Conservation (phyloP, 2,888 invertebrate species). For the Tanytarsus gracilentus region DNA sequence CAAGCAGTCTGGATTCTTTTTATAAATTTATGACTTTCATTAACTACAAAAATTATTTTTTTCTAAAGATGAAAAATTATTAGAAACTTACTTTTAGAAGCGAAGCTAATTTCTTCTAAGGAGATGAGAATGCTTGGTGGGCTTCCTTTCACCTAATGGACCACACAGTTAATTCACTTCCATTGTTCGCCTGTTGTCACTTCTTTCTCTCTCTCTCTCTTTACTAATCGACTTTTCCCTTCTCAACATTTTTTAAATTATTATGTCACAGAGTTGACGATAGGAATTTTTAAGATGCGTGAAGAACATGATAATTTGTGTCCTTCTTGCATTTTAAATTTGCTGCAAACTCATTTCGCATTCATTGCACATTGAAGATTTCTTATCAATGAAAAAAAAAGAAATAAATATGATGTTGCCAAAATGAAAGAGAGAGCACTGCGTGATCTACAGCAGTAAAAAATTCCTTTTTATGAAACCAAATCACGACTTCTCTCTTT, state of each 20-base stretch:
- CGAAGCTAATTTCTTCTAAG: slow-evolving; percentile 9
- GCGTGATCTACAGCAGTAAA: background rate
- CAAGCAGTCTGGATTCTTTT: background rate
- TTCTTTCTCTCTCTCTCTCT: background rate
- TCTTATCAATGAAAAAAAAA: slow-evolving; percentile 7
- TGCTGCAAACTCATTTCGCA: background rate
- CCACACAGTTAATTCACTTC: slow-evolving; percentile 23
- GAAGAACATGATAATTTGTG: slow-evolving; percentile 28
- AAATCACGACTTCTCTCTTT: slow-evolving; percentile 6
- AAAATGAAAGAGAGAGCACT: background rate
- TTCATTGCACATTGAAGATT: background rate
- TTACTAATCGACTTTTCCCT: slow-evolving; percentile 23
- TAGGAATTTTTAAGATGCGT: slow-evolving; percentile 17
- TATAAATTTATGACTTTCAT: slow-evolving; percentile 25
- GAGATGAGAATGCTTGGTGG: slow-evolving; percentile 11
- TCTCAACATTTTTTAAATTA: slow-evolving; percentile 1
- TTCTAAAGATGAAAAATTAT: background rate
- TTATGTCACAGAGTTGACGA: slow-evolving; percentile 16
- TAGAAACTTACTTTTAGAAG: background rate
- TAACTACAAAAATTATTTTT: background rate
- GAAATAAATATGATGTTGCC: background rate
- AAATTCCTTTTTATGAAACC: background rate
- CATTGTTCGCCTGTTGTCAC: background rate
- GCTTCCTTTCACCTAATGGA: slow-evolving; percentile 16
- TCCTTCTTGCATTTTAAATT: background rate